These are phyloP conservation scores for Diploptera punctata DNA, from an alignment of 2,888 invertebrate species.

Conservation along the genomic window DNA sequence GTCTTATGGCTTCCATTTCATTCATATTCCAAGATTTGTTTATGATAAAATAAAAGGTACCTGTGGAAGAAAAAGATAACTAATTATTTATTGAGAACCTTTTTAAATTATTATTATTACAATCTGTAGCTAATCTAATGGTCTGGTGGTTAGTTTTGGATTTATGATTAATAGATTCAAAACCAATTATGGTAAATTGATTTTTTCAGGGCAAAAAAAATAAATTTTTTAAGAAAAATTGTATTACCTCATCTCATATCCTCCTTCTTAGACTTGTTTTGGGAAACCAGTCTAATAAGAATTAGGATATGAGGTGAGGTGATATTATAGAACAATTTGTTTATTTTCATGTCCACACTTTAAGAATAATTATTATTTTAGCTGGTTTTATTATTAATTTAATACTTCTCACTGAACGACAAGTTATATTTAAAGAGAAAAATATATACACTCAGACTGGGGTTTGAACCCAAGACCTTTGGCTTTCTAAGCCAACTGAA, in stretches of 20 bases:
- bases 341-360: no score
- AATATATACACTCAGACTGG: no score
- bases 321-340: neutral
- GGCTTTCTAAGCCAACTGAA: no score
- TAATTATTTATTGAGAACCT: neutral
- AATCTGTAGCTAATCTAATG: neutral
- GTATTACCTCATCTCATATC: no score
- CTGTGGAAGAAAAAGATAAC: slow-evolving; percentile 55
- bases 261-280: no score
- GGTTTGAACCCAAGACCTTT: no score
- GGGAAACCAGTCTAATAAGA: no score
- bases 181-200: neutral
- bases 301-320: neutral
- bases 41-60: slow-evolving; percentile 95
- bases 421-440: no score
- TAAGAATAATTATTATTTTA: no score
- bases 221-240: no score
- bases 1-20: slow-evolving; percentile 7
- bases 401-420: no score
- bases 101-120: neutral
- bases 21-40: slow-evolving; percentile 86
- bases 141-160: neutral
- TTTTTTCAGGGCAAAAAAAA: neutral
- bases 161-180: neutral
- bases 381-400: no score